Percentiles rank a stretch among this genome's conserved stretches.
Evolutionary conservation across 2,113 vertebrate genomes (phyloP).

Genomic region (Ursus arctos): DNA sequence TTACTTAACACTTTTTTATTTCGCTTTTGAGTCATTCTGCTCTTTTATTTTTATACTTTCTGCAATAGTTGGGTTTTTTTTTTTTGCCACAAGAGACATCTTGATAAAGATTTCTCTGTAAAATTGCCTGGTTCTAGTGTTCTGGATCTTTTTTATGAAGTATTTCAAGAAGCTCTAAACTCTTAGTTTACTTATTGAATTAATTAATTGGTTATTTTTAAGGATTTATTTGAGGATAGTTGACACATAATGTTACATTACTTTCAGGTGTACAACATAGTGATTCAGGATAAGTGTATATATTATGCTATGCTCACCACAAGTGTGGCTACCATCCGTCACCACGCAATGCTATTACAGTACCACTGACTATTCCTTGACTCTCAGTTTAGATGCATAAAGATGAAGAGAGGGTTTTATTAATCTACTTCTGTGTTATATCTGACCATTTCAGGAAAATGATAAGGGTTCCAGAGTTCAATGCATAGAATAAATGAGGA

Average conservation of each 20-base stretch:
- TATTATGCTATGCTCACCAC: not conserved
- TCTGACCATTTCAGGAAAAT: not conserved
- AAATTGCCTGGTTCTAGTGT: not conserved
- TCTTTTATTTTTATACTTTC: not conserved
- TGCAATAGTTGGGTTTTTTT: not conserved
- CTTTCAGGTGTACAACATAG: not conserved
- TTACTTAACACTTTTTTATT: not conserved
- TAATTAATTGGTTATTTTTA: not conserved
- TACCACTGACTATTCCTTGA: not conserved
- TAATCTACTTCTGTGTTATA: not conserved
- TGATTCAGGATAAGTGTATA: not conserved
- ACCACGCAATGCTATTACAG: not conserved
- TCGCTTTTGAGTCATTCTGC: not conserved
- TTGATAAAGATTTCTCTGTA: not conserved
- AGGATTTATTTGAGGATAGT: not conserved
- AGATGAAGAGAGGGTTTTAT: not conserved
- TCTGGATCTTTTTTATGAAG: not conserved
- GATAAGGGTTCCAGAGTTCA: not conserved
- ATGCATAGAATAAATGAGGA: not conserved
- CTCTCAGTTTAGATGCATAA: conserved; percentile 8
- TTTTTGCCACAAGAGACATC: not conserved
- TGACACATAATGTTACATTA: not conserved
- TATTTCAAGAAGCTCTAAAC: not conserved
- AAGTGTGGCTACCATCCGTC: not conserved
- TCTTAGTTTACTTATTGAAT: not conserved